phyloP scores from a whole-genome alignment of 1,140 invertebrate species.

The Cydia strobilella region DNA sequence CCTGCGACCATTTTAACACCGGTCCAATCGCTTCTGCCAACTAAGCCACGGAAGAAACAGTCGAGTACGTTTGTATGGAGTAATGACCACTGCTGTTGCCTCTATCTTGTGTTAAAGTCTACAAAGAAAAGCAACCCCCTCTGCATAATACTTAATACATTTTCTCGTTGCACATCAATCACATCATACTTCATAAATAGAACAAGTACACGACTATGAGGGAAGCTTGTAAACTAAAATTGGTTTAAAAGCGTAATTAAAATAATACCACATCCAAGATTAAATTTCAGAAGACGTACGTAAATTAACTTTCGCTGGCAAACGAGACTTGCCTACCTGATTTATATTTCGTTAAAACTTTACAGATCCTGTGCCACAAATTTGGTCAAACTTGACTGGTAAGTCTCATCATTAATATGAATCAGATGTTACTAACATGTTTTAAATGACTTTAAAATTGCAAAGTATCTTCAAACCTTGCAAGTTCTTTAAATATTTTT shows the following conservation, averaged over 20 bases:
- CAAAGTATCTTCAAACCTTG: too few species aligned
- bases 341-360: constrained; percentile 17
- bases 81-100: too few species aligned
- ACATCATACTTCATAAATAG: not conserved
- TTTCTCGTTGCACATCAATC: not conserved
- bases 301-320: not conserved
- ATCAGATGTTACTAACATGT: too few species aligned
- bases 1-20: too few species aligned
- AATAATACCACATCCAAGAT: not conserved
- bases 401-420: not conserved
- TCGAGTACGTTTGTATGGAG: too few species aligned
- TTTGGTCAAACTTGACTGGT: not conserved
- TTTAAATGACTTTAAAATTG: too few species aligned
- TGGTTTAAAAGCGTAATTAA: not conserved
- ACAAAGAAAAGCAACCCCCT: too few species aligned
- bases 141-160: not conserved
- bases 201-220: not conserved
- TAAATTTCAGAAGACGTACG: not conserved
- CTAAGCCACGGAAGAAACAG: too few species aligned
- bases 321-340: not conserved
- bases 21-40: too few species aligned
- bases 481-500: too few species aligned
- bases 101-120: too few species aligned
- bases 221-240: not conserved
- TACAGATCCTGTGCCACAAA: not conserved